Percentiles rank a stretch among this genome's conserved stretches.
Conservation (phyloP, 1,140 invertebrate genomes). For the Caenorhabditis inopinata region DNA sequence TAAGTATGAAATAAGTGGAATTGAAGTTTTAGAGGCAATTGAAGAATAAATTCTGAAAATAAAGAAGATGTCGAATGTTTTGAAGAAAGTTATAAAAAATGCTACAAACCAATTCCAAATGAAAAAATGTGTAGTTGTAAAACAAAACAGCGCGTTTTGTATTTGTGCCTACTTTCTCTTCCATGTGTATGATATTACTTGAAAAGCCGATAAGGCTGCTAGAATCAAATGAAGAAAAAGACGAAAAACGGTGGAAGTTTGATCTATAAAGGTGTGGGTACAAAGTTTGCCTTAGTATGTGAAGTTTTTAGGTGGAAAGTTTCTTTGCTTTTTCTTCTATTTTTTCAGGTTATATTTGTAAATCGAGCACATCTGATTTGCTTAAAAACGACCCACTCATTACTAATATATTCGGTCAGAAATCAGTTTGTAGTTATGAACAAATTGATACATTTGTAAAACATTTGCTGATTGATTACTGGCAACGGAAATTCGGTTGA, state of each 20-base stretch:
- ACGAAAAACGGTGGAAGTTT: background rate
- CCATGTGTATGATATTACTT: background rate
- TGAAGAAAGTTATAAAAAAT: background rate
- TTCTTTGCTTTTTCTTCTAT: too few relatives aligned
- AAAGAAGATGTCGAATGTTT: background rate
- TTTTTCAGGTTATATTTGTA: too few relatives aligned
- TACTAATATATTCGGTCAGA: too few relatives aligned
- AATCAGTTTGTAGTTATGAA: too few relatives aligned
- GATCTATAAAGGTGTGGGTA: too few relatives aligned
- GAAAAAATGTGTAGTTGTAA: background rate
- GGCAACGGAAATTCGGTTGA: too few relatives aligned
- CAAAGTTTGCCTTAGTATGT: too few relatives aligned
- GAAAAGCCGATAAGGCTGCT: background rate
- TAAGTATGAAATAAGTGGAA: background rate
- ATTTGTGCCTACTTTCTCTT: background rate
- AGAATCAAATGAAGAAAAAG: background rate
- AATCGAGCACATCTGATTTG: too few relatives aligned
- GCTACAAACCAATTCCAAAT: background rate
- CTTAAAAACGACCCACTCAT: too few relatives aligned
- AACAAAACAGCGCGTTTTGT: background rate
- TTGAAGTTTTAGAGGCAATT: background rate
- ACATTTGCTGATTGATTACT: too few relatives aligned
- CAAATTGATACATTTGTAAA: too few relatives aligned
- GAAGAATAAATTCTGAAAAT: background rate
- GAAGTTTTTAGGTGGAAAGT: too few relatives aligned